A percentile compares a stretch with the other conserved stretches of the same genome.
Conservation (phyloP, 2,888 invertebrate species). For the Kuschelorhynchus macadamiae region DNA sequence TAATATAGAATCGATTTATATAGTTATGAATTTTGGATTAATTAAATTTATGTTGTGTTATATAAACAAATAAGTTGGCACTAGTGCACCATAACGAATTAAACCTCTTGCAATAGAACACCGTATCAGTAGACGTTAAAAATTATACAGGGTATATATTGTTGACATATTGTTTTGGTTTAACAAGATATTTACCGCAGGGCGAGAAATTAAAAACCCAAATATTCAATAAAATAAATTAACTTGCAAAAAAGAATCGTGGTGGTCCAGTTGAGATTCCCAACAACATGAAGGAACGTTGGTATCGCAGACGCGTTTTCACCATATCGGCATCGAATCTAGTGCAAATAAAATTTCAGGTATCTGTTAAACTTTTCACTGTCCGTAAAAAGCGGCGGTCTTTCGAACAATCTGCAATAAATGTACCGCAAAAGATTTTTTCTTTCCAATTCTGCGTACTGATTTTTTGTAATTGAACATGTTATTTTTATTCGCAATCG, state of each 20-base stretch:
- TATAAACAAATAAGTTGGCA: no score
- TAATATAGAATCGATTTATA: no score
- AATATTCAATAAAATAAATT: slow-evolving; percentile 7
- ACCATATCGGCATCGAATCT: slow-evolving; percentile 40
- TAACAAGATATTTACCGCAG: no score
- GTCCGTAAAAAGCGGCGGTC: slow-evolving; percentile 38
- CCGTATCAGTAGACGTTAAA: no score
- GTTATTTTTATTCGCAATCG: slow-evolving; percentile 49
- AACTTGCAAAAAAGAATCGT: slow-evolving; percentile 14
- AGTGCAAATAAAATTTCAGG: slow-evolving; percentile 48
- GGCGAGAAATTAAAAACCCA: no score
- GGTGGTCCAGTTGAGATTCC: slow-evolving; percentile 31
- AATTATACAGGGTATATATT: no score
- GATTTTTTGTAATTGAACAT: slow-evolving; percentile 48
- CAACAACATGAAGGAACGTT: slow-evolving; percentile 26
- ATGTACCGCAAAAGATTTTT: slow-evolving; percentile 49
- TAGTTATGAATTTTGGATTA: no score
- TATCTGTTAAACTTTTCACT: slow-evolving; percentile 40
- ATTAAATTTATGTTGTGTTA: no score
- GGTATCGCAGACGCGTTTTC: slow-evolving; percentile 36
- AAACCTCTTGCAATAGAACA: no score
- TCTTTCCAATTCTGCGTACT: slow-evolving; percentile 40
- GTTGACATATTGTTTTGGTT: no score
- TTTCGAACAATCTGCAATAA: slow-evolving; percentile 49
- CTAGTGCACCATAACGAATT: no score